Evolutionary conservation across 2,113 vertebrate genomes (phyloP), one percentile per base, ranked within the genome.

Genomic region (Odocoileus virginianus): DNA sequence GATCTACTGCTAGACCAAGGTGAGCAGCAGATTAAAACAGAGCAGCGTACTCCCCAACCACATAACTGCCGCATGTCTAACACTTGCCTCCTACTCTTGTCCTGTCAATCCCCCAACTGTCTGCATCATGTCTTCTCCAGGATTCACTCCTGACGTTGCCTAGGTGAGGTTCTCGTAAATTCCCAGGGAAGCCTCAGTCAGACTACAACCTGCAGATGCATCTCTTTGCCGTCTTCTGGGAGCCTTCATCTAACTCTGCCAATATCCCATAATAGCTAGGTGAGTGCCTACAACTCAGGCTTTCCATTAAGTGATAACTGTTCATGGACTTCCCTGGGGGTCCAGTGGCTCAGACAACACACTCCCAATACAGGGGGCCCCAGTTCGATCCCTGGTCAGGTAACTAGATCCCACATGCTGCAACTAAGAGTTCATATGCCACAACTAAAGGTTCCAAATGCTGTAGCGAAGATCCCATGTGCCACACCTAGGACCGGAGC

Each of bases 31-130:
- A 92, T 67, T n/a, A 79, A 81, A 71, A 71, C 50, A 33, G 10
- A 82, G 43, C 14, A 40, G 28, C 9, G 0, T 8, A 15, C 13
- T 40, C 25, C 17, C 58, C 54, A 0, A 5, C 30, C 52, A 19
- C 30, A 12, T 55, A 50, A 83, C 25, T 28, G 21, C 12, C 30
- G 1, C 7, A 3, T 2, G 2, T 9, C 28, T 52, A 50, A 52
- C n/a, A 43, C 16, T 4, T 21, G 17, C 92, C 36, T 64, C 57
- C 50, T n/a, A 14, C 28, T 28, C 3, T 55, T 36, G 1, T 45
- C 36, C 36, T 55, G 33, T 55, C 43, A 19, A 3, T 7, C 2
- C 16, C 13, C 54, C 12, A 1, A 45, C 36, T 6, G 16, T 21
- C 58, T n/a, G 25, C 50, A 50, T 50, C 16, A 0, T 23, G 3